These are phyloP conservation scores for Amphimallon solstitiale DNA, from an alignment of 2,888 invertebrate genomes.

Conservation along the genomic window DNA sequence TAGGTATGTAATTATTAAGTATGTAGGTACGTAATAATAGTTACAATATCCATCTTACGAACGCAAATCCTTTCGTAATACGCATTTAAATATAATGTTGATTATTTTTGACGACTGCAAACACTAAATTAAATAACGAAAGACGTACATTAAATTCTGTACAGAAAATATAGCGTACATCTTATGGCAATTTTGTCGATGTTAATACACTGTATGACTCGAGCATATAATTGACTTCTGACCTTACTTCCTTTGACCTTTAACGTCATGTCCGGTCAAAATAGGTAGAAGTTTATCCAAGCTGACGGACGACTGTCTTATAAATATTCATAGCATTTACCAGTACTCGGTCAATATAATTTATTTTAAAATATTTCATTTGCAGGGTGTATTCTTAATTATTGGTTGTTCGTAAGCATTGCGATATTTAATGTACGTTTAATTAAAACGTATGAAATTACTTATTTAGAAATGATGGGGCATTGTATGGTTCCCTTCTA, in stretches of 20 bases:
- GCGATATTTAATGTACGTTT: neutral
- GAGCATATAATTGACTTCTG: constrained; percentile 57
- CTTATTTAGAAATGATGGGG: too few species aligned
- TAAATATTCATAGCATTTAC: constrained; percentile 20
- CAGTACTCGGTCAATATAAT: neutral
- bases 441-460: too few species aligned
- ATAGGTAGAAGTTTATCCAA: constrained; percentile 50
- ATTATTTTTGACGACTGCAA: neutral
- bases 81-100: constrained; percentile 13
- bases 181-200: constrained; percentile 36
- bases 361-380: constrained; percentile 20
- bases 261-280: constrained; percentile 59
- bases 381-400: neutral
- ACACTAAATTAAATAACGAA: constrained; percentile 19
- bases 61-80: too few species aligned
- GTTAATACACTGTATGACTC: constrained; percentile 49
- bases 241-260: constrained; percentile 59
- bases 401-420: too few species aligned
- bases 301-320: constrained; percentile 30
- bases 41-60: too few species aligned
- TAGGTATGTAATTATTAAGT: too few species aligned
- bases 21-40: too few species aligned
- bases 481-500: too few species aligned
- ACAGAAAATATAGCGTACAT: constrained; percentile 14
- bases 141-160: constrained; percentile 21